These are phyloP conservation scores for Rhegmatorhina hoffmannsi DNA, from an alignment of 2,113 vertebrate genomes.

Conservation along the genomic window DNA sequence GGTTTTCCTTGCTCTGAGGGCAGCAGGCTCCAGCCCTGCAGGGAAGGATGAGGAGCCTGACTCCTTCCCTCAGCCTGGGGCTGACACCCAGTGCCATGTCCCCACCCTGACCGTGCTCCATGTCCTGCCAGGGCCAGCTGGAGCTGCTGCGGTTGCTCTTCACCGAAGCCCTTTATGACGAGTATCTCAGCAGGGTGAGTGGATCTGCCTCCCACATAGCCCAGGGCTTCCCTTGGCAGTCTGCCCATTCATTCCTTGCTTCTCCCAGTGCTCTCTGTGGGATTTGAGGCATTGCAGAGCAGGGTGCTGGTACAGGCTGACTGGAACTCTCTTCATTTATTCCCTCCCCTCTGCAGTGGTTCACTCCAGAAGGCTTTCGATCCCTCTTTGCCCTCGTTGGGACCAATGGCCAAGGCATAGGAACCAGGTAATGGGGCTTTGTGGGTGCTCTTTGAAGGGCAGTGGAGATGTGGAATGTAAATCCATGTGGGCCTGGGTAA, in stretches of 20 bases:
- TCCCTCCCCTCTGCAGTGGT: slow-evolving; percentile 84
- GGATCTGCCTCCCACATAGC: neutral
- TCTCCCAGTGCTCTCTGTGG: neutral
- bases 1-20: neutral
- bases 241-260: neutral
- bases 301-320: neutral
- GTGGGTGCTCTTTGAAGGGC: neutral
- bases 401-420: slow-evolving; percentile 97
- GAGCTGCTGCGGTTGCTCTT: slow-evolving; percentile 86
- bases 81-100: neutral
- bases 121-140: slow-evolving; percentile 85
- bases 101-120: rapidly evolving
- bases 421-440: slow-evolving; percentile 84
- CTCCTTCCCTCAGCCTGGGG: neutral
- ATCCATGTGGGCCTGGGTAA: neutral
- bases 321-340: neutral
- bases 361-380: slow-evolving; percentile 91
- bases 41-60: neutral
- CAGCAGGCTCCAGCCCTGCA: neutral
- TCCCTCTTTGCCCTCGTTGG: slow-evolving; percentile 95
- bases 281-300: neutral
- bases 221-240: neutral
- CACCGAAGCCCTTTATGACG: slow-evolving; percentile 86
- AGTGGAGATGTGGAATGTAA: neutral
- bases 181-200: slow-evolving; percentile 88